These are phyloP conservation scores for Marmota flaviventris DNA, from an alignment of 2,113 vertebrate species.

Conservation along the genomic window DNA sequence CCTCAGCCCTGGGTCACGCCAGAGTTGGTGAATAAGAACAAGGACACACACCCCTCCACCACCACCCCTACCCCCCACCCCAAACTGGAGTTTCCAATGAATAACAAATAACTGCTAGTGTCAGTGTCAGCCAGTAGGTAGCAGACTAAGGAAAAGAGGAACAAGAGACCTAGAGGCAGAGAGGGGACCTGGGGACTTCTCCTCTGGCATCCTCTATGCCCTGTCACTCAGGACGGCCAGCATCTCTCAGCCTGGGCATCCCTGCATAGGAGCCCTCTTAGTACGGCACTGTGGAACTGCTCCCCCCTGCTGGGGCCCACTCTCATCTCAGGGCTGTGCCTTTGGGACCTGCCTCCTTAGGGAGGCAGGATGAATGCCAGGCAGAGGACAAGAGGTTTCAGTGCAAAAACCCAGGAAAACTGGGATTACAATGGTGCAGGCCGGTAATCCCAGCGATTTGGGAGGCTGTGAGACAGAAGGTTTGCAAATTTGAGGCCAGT, in stretches of 20 bases:
- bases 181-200: neutral
- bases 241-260: neutral
- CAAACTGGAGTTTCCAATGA: slow-evolving; percentile 10
- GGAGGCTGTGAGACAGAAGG: no score
- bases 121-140: neutral
- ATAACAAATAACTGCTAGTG: neutral
- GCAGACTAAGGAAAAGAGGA: neutral
- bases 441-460: no score
- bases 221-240: neutral
- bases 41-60: no score
- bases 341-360: neutral
- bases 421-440: no score
- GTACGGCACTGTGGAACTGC: neutral
- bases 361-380: neutral
- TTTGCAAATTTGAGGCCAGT: no score
- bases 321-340: neutral
- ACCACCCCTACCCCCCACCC: no score
- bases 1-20: neutral
- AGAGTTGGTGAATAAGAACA: slow-evolving; percentile 2
- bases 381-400: neutral
- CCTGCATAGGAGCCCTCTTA: no score
- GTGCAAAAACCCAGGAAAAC: neutral
- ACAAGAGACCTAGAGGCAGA: neutral
- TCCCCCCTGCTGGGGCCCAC: neutral
- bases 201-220: neutral